phyloP scores from a whole-genome alignment of 2,888 invertebrate species.

The Barypeithes pellucidus region DNA sequence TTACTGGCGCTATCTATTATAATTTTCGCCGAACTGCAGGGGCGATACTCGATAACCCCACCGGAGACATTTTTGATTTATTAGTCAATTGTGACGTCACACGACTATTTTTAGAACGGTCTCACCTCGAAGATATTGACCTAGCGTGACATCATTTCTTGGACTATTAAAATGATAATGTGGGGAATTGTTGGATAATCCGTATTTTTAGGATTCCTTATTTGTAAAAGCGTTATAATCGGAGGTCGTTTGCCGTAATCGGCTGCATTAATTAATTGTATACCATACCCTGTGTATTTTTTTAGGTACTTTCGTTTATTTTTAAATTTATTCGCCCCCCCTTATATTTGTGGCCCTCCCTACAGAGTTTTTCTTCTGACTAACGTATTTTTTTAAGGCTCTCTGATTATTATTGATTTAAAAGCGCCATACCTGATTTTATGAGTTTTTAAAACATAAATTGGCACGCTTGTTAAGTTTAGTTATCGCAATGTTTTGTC shows the following conservation, averaged over 20 bases:
- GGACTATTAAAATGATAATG: constrained; percentile 34
- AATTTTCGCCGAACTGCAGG: not conserved
- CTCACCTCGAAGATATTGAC: constrained; percentile 44
- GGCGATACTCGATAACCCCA: constrained; percentile 9
- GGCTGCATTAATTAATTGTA: not conserved
- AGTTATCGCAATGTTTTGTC: too few relatives aligned
- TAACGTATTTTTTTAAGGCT: too few relatives aligned
- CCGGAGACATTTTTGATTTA: constrained; percentile 5
- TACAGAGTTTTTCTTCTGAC: too few relatives aligned
- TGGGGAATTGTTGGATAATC: constrained; percentile 28
- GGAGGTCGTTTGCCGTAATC: constrained; percentile 22
- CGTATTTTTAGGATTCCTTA: constrained; percentile 35
- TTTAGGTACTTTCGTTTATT: too few relatives aligned
- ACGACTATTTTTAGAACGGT: constrained; percentile 21
- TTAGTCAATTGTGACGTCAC: constrained; percentile 29
- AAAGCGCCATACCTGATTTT: too few relatives aligned
- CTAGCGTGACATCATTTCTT: constrained; percentile 41
- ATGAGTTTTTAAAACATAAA: too few relatives aligned
- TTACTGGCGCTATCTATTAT: not conserved
- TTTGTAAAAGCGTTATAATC: not conserved
- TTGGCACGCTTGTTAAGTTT: too few relatives aligned
- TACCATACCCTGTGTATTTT: too few relatives aligned
- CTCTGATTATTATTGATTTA: too few relatives aligned
- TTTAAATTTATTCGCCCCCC: too few relatives aligned
- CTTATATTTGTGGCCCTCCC: too few relatives aligned